Base-by-base conservation (phyloP, 2,888 invertebrate genomes). In the Mythimna impura region DNA sequence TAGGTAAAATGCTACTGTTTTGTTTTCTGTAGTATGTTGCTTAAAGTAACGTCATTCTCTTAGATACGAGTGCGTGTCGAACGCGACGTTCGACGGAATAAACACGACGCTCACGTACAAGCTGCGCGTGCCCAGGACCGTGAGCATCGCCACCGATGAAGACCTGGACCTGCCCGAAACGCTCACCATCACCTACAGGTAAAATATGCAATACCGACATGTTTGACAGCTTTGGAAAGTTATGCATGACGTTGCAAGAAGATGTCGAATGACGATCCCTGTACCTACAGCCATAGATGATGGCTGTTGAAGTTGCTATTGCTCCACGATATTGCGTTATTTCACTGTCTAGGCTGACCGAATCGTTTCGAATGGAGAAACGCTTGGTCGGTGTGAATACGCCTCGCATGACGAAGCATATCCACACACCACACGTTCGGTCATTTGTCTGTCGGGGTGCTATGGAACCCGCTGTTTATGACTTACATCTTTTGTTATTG, bases 1-100 rank as follows among this genome's bases (percentile, higher is more conserved):
- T n/a, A 7, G 52, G 52, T 4, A n/a, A 52, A 20, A n/a, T 52
- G 5, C 4, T 22, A 9, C 5, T 22, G 10, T 22, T n/a, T 12
- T 54, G 22, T 20, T 54, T 25, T 22, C 5, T 25, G 12, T 55
- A 25, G 17, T 30, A 20, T 8, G 30, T 25, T 34, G 20, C 20
- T 4, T 17, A 20, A 34, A 9, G 20, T 3, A 30, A 34, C 17
- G 9, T 20, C 9, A 4, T 34, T 58, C n/a, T 20, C 1, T 36
- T 25, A 94, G 95, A 14, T 99, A 98, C 93, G 99, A 99, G 94
- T 99, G 99, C 93, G 97, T 99, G 61, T 97, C 98, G 0, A 98
- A 98, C 91, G 98, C 98, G 66, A 99, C 99, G 1, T 99, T 99
- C 91, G 97, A 98, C 89, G 98, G 99, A 12, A 96, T 96, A 76